phyloP scores from a whole-genome alignment of 2,113 vertebrate genomes.

The Grammomys surdaster region DNA sequence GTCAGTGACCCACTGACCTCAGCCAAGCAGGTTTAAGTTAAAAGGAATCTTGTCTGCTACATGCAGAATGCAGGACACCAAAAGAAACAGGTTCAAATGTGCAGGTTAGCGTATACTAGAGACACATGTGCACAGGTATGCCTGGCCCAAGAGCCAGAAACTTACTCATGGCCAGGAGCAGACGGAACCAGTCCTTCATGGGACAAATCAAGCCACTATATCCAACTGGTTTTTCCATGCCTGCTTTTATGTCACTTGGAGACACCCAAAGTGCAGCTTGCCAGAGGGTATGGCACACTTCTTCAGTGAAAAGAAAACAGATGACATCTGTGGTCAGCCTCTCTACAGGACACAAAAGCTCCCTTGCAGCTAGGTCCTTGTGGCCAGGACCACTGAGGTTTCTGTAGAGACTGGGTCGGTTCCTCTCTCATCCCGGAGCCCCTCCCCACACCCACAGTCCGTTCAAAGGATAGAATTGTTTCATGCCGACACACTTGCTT shows the following conservation, averaged over 20 bases:
- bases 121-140: not conserved
- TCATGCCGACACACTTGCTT: not conserved
- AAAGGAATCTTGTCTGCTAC: not conserved
- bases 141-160: not conserved
- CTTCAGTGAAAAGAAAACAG: conserved; percentile 38
- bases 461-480: conserved; percentile 5
- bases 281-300: not conserved
- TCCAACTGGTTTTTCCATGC: conserved; percentile 66
- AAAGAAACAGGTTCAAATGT: not conserved
- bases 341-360: conserved; percentile 10
- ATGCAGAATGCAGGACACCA: accelerated
- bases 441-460: not conserved
- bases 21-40: not conserved
- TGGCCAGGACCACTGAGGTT: not conserved
- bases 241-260: conserved; percentile 44
- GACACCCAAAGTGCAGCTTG: not conserved
- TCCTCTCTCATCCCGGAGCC: not conserved
- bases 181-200: not conserved
- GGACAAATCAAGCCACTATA: not conserved
- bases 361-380: not conserved
- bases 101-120: accelerated
- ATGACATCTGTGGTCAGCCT: not conserved
- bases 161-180: not conserved
- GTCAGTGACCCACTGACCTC: not conserved
- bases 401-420: not conserved